phyloP scores from a whole-genome alignment of 2,888 invertebrate species.

The Odontomyia ornata region DNA sequence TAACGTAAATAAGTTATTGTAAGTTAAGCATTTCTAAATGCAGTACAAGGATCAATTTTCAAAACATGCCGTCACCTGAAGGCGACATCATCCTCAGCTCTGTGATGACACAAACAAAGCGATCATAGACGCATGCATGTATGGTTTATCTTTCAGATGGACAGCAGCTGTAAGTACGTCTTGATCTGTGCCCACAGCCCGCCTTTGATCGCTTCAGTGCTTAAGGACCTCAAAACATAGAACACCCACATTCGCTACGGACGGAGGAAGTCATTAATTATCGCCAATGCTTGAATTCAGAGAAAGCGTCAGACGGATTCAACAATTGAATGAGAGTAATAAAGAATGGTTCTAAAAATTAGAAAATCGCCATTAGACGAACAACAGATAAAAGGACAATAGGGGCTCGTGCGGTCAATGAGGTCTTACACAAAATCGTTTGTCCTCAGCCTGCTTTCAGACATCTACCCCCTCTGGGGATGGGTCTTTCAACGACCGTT shows the following conservation, averaged over 20 bases:
- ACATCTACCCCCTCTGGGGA: not conserved
- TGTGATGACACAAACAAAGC: constrained; percentile 15
- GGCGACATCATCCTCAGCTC: constrained; percentile 3
- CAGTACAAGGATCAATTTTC: constrained; percentile 1
- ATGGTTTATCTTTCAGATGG: constrained; percentile 14
- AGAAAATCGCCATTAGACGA: constrained; percentile 22
- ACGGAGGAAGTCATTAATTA: constrained; percentile 42
- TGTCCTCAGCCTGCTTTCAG: not conserved
- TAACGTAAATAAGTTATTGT: no score
- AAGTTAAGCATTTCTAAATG: no score
- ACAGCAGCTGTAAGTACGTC: constrained; percentile 30
- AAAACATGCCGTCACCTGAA: not conserved
- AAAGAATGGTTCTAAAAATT: constrained; percentile 17
- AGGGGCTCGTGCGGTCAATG: constrained; percentile 41
- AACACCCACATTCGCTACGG: constrained; percentile 41
- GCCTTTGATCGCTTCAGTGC: constrained; percentile 30
- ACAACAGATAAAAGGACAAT: constrained; percentile 18
- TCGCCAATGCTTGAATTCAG: constrained; percentile 29
- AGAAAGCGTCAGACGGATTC: constrained; percentile 12
- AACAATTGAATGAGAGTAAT: constrained; percentile 15
- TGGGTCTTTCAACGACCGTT: not conserved
- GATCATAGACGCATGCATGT: not conserved
- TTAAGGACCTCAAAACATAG: constrained; percentile 39
- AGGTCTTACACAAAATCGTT: constrained; percentile 23
- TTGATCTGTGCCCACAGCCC: not conserved